Evolutionary conservation across 2,113 vertebrate genomes (phyloP).

Genomic region (Catagonus wagneri): DNA sequence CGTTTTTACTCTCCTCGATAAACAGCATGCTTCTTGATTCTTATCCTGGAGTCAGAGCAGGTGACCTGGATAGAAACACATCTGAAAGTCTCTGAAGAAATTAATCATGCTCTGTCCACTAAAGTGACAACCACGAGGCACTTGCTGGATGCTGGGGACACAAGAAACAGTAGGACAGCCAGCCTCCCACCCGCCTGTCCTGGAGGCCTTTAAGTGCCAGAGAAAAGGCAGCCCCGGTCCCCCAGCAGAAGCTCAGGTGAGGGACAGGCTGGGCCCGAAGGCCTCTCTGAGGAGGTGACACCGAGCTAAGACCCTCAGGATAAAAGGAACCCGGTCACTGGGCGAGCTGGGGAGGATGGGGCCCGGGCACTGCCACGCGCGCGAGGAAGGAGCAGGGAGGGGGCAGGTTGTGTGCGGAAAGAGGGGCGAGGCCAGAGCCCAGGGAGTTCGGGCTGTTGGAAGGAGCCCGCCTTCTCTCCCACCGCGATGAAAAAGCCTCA

Average conservation of each 20-base stretch:
- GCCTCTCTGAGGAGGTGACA: not conserved
- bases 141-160: accelerated
- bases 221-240: not conserved
- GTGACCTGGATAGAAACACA: no score
- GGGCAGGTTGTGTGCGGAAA: accelerated
- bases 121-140: accelerated
- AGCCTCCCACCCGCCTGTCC: accelerated
- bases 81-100: accelerated
- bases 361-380: no score
- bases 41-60: not conserved
- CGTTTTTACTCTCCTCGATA: not conserved
- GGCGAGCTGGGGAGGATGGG: not conserved
- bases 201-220: accelerated
- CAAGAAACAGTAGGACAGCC: accelerated
- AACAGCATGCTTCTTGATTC: not conserved
- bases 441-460: accelerated
- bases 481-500: not conserved
- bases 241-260: not conserved
- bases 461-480: not conserved
- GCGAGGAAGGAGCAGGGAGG: no score
- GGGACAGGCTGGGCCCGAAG: no score
- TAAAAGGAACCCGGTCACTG: accelerated
- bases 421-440: accelerated
- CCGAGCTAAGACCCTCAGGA: not conserved
- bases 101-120: accelerated